Conservation (phyloP, 1,140 invertebrate genomes). For the Drosophila azteca region DNA sequence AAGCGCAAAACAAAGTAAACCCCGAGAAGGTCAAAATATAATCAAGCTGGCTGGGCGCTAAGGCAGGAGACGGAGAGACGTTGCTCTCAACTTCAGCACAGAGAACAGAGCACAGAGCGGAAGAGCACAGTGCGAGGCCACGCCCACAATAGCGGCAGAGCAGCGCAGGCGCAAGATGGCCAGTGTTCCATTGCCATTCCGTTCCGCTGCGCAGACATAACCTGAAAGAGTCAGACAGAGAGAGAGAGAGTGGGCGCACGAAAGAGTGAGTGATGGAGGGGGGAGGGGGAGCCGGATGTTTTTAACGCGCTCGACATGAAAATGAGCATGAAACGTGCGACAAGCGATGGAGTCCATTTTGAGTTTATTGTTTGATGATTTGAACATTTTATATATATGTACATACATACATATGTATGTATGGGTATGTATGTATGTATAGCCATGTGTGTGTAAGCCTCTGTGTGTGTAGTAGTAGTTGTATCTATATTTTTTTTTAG, state of each 20-base stretch:
- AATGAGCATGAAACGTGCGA: conserved; percentile 82
- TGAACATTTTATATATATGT: conserved; percentile 82
- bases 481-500: conserved; percentile 65
- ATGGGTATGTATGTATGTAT: conserved; percentile 27
- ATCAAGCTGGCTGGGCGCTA: conserved; percentile 53
- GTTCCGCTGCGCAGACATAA: background rate
- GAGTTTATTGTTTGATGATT: conserved; percentile 84
- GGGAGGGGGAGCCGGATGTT: conserved; percentile 54
- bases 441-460: conserved; percentile 14
- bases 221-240: conserved; percentile 35
- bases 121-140: conserved; percentile 23
- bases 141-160: conserved; percentile 29
- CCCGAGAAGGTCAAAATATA: conserved; percentile 72
- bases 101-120: background rate
- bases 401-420: conserved; percentile 15
- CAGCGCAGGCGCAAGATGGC: conserved; percentile 73
- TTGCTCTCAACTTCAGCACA: conserved; percentile 61
- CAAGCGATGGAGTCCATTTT: conserved; percentile 84
- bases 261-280: conserved; percentile 16
- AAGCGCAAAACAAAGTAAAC: conserved; percentile 29
- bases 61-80: conserved; percentile 7
- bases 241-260: conserved; percentile 21
- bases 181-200: conserved; percentile 4
- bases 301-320: conserved; percentile 81
- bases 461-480: conserved; percentile 38